Evolutionary conservation across 1,140 invertebrate species (phyloP).

Genomic region (Drosophila sucinea): DNA sequence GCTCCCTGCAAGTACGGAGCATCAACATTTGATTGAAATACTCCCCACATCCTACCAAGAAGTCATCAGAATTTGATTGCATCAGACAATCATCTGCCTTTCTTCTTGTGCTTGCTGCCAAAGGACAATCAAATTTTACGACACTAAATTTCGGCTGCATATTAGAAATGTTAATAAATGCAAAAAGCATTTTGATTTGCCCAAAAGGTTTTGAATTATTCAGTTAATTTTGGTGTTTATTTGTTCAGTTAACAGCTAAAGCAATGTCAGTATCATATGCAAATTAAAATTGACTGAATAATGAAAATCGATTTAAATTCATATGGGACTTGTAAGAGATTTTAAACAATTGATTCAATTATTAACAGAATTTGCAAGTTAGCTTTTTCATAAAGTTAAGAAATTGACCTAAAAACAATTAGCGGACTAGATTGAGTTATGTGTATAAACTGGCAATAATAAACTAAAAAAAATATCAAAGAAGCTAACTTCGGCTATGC

Average conservation of each 20-base stretch:
- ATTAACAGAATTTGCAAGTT: not conserved
- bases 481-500: no score
- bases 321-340: not conserved
- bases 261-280: not conserved
- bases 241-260: not conserved
- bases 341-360: not conserved
- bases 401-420: no score
- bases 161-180: slow-evolving; percentile 67
- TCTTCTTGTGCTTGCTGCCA: slow-evolving; percentile 19
- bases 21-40: slow-evolving; percentile 78
- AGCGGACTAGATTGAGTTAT: no score
- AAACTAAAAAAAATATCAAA: no score
- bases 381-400: not conserved
- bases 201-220: slow-evolving; percentile 58
- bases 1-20: slow-evolving; percentile 32
- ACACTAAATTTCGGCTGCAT: slow-evolving; percentile 60
- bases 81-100: slow-evolving; percentile 36
- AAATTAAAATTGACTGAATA: slow-evolving; percentile 10
- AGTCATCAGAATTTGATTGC: slow-evolving; percentile 76
- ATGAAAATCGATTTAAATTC: not conserved
- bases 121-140: slow-evolving; percentile 62
- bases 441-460: no score
- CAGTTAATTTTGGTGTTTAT: slow-evolving; percentile 34
- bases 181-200: slow-evolving; percentile 34
- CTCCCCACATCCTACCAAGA: slow-evolving; percentile 31